Base-by-base conservation (phyloP, 1,140 invertebrate species). In the Megathymus violae region DNA sequence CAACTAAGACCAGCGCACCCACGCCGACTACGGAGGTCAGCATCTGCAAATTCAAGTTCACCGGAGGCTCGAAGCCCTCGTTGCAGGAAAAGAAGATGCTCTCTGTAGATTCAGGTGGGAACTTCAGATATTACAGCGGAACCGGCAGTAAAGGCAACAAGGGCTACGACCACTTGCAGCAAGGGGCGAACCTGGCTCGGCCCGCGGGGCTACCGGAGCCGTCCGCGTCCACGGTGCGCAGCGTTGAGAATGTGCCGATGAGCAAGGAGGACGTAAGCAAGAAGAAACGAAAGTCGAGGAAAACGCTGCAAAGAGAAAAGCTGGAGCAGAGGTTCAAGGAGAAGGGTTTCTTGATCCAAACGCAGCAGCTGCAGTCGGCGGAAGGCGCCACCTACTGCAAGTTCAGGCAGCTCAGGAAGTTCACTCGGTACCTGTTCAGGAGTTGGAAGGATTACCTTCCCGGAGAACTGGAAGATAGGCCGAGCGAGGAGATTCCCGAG, bases 381-480 rank as follows among this genome's bases (percentile, higher is more conserved):
- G 97, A 98, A 83, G 97, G 97, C 0, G 96, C 97, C 0, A 98
- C 97, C 0, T 98, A 98, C 76, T 98, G 97, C 87, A 98, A 98
- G 85, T 98, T 98, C 79, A 91, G 97, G 38, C 97, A 98, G 76
- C 87, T 98, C 7, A 92, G 97, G 62, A 98, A 98, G 82, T 98
- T 98, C 74, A 98, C 97, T 0, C 93, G 97, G 19, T 98, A 98
- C 84, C 91, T 98, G 38, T 97, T 98, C 71, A 93, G 97, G 54
- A 97, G 96, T 77, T 98, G 97, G 97, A 97, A 97, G 80, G 96
- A 98, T 82, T 97, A 98, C 83, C 91, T 98, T 13, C 97, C 97
- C 0, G 96, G 95, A 0, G 95, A 96, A 64, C 92, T 96, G 34
- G 80, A 87, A 84, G n/a, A n/a, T n/a, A n/a, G n/a, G n/a, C n/a